phyloP scores from a whole-genome alignment of 2,888 invertebrate species.

The Hanleya hanleyi region DNA sequence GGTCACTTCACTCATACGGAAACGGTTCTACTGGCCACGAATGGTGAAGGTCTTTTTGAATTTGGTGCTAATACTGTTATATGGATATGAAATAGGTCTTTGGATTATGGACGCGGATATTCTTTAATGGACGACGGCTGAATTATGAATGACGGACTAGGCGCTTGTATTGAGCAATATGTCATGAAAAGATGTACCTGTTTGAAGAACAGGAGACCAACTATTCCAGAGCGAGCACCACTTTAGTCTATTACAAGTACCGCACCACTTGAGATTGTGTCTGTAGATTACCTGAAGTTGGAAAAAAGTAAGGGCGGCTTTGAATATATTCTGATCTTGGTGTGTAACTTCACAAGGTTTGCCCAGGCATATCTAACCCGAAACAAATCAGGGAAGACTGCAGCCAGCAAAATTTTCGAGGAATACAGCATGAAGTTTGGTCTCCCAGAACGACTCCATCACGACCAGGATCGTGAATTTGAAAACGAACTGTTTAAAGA shows the following conservation, averaged over 20 bases:
- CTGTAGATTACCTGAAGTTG: background rate
- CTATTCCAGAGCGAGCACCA: background rate
- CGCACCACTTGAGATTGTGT: background rate
- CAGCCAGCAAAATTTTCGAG: too few relatives aligned
- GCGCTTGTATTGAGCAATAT: slow-evolving; percentile 13
- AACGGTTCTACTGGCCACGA: too few relatives aligned
- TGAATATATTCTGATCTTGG: slow-evolving; percentile 15
- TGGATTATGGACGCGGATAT: too few relatives aligned
- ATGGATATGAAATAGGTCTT: too few relatives aligned
- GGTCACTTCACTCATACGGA: too few relatives aligned
- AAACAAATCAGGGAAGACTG: slow-evolving; percentile 20
- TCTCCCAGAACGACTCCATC: slow-evolving; percentile 15
- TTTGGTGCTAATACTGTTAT: too few relatives aligned
- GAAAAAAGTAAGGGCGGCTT: slow-evolving; percentile 11
- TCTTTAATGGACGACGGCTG: too few relatives aligned
- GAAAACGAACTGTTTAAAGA: slow-evolving; percentile 15
- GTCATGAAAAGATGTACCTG: slow-evolving; percentile 18
- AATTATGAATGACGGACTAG: too few relatives aligned
- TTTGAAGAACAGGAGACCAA: slow-evolving; percentile 16
- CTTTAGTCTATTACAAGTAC: background rate
- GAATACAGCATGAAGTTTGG: slow-evolving; percentile 18
- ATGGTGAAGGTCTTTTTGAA: too few relatives aligned
- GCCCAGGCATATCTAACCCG: slow-evolving; percentile 23
- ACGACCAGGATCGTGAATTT: slow-evolving; percentile 20
- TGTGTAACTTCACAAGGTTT: slow-evolving; percentile 23